These are phyloP conservation scores for Leucophora obtusa DNA, from an alignment of 2,888 invertebrate genomes.

Conservation along the genomic window DNA sequence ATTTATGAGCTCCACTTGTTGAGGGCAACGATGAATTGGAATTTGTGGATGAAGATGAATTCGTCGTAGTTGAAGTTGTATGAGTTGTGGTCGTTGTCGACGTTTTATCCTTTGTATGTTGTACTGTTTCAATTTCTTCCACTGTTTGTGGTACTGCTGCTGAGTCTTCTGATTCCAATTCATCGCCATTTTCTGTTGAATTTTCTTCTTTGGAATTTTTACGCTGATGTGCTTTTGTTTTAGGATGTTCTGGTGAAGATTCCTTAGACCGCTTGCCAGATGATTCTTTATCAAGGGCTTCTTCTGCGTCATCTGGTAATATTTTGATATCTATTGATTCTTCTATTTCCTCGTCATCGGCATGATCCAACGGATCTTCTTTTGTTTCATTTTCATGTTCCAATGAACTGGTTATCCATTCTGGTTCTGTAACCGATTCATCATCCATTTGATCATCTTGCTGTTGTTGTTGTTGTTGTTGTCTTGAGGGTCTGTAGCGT, in stretches of 20 bases:
- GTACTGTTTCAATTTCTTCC: conserved; percentile 73
- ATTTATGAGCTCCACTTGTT: conserved; percentile 9
- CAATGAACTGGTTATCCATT: conserved; percentile 68
- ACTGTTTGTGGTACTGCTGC: conserved; percentile 69
- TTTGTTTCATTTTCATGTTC: conserved; percentile 63
- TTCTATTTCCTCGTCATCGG: conserved; percentile 29
- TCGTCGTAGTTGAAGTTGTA: conserved; percentile 21
- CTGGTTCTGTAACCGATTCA: conserved; percentile 65
- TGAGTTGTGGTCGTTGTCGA: conserved; percentile 26
- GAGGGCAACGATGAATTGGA: conserved; percentile 23
- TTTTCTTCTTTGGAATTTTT: conserved; percentile 59
- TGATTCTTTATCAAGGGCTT: conserved; percentile 31
- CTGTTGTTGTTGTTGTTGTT: conserved; percentile 32
- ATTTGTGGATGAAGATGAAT: conserved; percentile 27
- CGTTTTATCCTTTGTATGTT: conserved; percentile 43
- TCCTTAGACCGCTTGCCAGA: conserved; percentile 17
- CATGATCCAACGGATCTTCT: conserved; percentile 44
- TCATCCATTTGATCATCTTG: conserved; percentile 54
- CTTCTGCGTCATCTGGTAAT: conserved; percentile 52
- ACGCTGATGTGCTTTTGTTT: conserved; percentile 49
- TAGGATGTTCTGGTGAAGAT: conserved; percentile 35
- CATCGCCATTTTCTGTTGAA: conserved; percentile 37
- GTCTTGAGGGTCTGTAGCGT: conserved; percentile 53
- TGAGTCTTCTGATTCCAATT: conserved; percentile 28
- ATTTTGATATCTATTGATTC: conserved; percentile 44